Conservation (phyloP, 2,113 vertebrate genomes). For the Charadrius vociferus region DNA sequence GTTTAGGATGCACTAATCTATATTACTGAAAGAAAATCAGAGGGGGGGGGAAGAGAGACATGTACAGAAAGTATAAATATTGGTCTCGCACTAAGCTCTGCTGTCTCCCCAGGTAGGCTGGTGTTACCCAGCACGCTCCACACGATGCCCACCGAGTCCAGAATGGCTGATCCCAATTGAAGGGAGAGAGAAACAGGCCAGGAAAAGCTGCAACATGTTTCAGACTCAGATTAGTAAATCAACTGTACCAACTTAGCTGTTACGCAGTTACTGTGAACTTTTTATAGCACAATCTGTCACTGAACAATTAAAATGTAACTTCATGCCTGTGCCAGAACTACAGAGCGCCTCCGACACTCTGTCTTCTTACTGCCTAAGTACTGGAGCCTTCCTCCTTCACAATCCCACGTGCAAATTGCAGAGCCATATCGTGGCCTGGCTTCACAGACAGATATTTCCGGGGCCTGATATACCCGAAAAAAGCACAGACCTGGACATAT, state of each 20-base stretch:
- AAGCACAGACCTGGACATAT: background rate
- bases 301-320: background rate
- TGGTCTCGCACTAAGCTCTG: background rate
- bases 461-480: background rate
- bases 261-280: background rate
- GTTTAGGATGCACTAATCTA: background rate
- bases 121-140: fast-evolving
- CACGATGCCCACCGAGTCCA: fast-evolving
- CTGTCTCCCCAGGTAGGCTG: background rate
- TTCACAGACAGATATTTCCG: background rate
- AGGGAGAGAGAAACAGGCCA: background rate
- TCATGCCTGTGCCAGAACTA: background rate
- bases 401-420: background rate
- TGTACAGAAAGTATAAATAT: background rate
- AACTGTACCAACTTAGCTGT: background rate
- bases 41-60: background rate
- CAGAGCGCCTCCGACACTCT: background rate
- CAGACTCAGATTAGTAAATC: background rate
- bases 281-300: background rate
- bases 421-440: background rate
- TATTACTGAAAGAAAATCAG: background rate
- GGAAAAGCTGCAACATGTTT: background rate
- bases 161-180: background rate
- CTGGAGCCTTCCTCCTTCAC: background rate
- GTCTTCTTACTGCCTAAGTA: background rate